phyloP scores from a whole-genome alignment of 2,113 vertebrate species.

The Argyrosomus japonicus region DNA sequence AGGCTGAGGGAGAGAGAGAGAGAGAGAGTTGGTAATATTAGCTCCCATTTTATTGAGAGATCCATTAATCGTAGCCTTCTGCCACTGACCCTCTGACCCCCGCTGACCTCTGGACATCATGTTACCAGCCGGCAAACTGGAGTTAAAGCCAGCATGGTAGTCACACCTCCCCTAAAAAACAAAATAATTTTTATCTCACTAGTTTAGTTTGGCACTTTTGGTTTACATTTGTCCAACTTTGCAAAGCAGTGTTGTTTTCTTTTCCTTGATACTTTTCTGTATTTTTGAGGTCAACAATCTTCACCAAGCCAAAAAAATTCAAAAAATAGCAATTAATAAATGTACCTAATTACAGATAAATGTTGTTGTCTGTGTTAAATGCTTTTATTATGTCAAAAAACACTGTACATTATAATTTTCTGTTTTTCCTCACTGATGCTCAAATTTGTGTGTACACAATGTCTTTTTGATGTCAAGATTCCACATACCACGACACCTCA shows the following conservation, averaged over 20 bases:
- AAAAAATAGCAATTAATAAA: neutral
- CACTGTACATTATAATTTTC: too few relatives aligned
- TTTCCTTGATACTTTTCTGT: neutral
- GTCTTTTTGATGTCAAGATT: neutral
- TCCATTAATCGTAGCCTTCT: constrained; percentile 85
- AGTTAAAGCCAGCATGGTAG: constrained; percentile 32
- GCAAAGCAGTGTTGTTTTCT: neutral
- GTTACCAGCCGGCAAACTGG: constrained; percentile 70
- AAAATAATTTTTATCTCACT: constrained; percentile 11
- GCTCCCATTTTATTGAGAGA: constrained; percentile 84
- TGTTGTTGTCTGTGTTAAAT: neutral
- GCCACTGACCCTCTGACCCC: constrained; percentile 81
- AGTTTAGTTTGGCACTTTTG: neutral
- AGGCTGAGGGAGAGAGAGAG: constrained; percentile 62
- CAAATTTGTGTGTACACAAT: neutral
- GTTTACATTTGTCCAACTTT: neutral
- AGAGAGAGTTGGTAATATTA: constrained; percentile 83
- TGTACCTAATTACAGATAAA: neutral
- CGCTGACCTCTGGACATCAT: constrained; percentile 84
- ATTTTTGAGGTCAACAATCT: constrained; percentile 1
- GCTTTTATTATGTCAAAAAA: neutral
- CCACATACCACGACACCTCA: neutral
- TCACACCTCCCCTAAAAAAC: constrained; percentile 2
- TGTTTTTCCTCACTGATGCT: neutral
- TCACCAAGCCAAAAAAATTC: neutral